Base-by-base conservation (phyloP, 2,113 vertebrate genomes). In the Leiothrix lutea region DNA sequence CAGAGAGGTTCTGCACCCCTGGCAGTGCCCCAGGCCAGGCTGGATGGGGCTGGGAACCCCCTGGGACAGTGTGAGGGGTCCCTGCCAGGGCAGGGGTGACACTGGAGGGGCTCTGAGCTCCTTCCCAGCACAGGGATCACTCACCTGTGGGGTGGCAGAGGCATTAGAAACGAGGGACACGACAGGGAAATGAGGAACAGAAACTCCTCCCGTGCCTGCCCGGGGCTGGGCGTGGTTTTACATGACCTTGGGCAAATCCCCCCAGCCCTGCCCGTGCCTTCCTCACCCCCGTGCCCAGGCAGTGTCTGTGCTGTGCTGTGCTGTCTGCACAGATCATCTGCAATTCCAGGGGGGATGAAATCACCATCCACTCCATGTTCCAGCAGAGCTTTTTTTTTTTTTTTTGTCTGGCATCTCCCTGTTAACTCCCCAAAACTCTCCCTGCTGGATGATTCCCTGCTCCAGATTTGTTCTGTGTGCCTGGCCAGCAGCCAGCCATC, bases 71-170 rank as follows among this genome's bases (percentile, higher is more conserved):
- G 42, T 40, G 9, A 64, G 35, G 25, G 18, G 74, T 14, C 74
- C 15, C 40, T 70, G 47, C 53, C 70, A 5, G 28, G 70, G 50
- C 60, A 29, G 12, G 42, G 36, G 20, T n/a, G 72, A 28, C 22
- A 19, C 47, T 62, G 64, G 1, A 1, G 13, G 48, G 13, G 21
- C 42, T 9, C 0, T 62, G 1, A 1, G n/a, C 2, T 29, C 64
- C 38, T 8, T 70, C 11, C 56, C 54, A 9, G 0, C 62, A 2
- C 23, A 8, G 10, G 45, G 15, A 11, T 16, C 12, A 0, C 42
- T 29, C 2, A 0, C 2, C 24, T 2, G 5, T 7, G 53, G 38
- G 19, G 29, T 20, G 57, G 38, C 26, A 23, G 42, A 45, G 57
- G 11, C 6, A 4, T 29, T 40, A 7, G 57, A 31, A 62, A 38